Evolutionary conservation across 1,140 invertebrate species (phyloP), one percentile per base, ranked within the genome.

Genomic region (Drosophila rufa): DNA sequence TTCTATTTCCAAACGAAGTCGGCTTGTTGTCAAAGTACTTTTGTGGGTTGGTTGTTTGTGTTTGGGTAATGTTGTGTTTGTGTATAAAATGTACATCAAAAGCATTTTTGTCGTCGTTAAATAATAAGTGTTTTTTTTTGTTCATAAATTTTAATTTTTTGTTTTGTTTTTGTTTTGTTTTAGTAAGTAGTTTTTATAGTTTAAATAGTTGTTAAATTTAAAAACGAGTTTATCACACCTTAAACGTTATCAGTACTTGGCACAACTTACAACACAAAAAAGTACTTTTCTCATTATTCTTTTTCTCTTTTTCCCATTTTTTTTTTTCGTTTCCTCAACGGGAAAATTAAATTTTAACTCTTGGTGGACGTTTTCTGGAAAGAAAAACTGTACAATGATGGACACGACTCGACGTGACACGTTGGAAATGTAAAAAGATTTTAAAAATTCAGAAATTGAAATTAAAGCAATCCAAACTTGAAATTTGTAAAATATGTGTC

Each of bases 241-340:
- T 92, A 91, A 92, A 87, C 82, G 91, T 92, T 85, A 91, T 92
- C 91, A 92, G 91, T 92, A 92, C 90, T 92, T 92, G 90, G 90
- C 90, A 92, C 85, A 86, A 87, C 85, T 92, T 84, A 92, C 84
- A 90, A 92, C 90, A 92, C 74, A 91, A 91, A 90, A 85, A 90
- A 90, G 85, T 90, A 81, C 81, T 90, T 73, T 82, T 71, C 47
- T 73, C 69, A 51, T 69, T 69, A 51, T 71, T 73, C 51, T 43
- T 73, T 73, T 73, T 71, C 66, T 59, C 45, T 43, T 73, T 60
- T 73, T 22, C 67, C 27, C 14, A 46, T 65, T 73, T 76, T 55
- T 61, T 56, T 61, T 45, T 22, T 47, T 47, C 36, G 36, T 25
- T 67, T 66, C 40, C 60, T 47, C 40, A 57, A 60, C 4, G 71